Evolutionary conservation across 2,797 vertebrate genomes (phyloP), one percentile per base, ranked within the genome.

Genomic region (Hipposideros larvatus): DNA sequence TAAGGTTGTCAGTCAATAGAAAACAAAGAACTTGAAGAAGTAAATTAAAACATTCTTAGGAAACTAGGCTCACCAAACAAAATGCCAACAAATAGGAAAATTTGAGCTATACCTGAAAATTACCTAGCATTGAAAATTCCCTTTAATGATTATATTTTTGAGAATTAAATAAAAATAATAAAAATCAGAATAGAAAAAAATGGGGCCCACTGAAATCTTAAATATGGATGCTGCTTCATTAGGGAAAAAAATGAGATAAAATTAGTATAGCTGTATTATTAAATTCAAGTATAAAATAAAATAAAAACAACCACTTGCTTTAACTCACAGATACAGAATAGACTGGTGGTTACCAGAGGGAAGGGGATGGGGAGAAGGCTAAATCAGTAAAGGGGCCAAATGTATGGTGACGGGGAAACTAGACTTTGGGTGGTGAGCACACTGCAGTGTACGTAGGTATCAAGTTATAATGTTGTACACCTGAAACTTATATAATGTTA

Each of bases 21-120:
- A 18, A 68, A 77, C 57, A 97, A 92, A 97, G 80, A 87, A 84
- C 91, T 77, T 98, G 86, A 97, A 97, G 43, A 96, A 86, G 95
- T 96, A 97, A 98, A 90, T 98, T 97, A 98, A 97, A 98, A 95
- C 80, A 96, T 1, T 95, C 90, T 86, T 41, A 61, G 82, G 43
- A 88, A 95, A 91, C 70, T 73, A 74, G 26, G 80, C 59, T 87
- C 43, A 65, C 34, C 18, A 85, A 91, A 78, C 85, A 92, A 95
- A 88, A 92, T 57, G 85, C 7, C 26, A 94, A 86, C 18, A 34
- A 93, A 85, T 0, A 94, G 82, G 93, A 94, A 93, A 96, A 91
- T 71, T 0, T 95, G 51, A 96, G 43, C 34, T 78, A 90, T 14
- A 82, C 21, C 18, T 87, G 11, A 57, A 91, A 75, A 94, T 68